Evolutionary conservation across 2,888 invertebrate species (phyloP).

Genomic region (Cephus runcator): DNA sequence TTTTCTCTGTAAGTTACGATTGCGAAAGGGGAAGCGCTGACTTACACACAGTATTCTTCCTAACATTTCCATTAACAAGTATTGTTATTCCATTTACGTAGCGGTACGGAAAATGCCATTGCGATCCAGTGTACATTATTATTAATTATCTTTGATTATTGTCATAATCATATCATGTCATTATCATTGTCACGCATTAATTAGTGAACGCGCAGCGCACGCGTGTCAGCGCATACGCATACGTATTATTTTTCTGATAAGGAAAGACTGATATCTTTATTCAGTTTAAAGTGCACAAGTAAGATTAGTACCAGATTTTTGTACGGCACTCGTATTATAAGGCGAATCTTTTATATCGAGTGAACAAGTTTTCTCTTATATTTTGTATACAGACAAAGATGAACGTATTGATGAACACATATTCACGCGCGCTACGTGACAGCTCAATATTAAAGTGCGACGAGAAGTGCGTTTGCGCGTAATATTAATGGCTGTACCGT

Average conservation of each 20-base stretch:
- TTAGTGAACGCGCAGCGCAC: not conserved
- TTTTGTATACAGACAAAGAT: slow-evolving; percentile 10
- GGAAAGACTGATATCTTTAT: slow-evolving; percentile 26
- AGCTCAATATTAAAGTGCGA: slow-evolving; percentile 15
- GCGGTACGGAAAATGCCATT: not conserved
- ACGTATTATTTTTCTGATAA: slow-evolving; percentile 17
- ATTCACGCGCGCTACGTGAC: slow-evolving; percentile 23
- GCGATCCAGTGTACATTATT: not conserved
- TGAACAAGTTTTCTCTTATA: not conserved
- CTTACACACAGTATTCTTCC: slow-evolving; percentile 19
- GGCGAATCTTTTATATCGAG: slow-evolving; percentile 19
- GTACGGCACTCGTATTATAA: slow-evolving; percentile 20
- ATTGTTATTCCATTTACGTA: slow-evolving; percentile 8
- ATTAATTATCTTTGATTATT: not conserved
- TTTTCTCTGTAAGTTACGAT: not conserved
- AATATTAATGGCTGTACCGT: slow-evolving; percentile 6
- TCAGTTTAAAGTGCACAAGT: slow-evolving; percentile 30
- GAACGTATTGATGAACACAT: slow-evolving; percentile 23
- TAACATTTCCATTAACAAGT: slow-evolving; percentile 22
- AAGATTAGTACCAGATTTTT: slow-evolving; percentile 17
- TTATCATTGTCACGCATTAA: not conserved
- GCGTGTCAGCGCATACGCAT: not conserved
- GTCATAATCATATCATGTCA: not conserved
- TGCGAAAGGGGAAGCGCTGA: slow-evolving; percentile 7
- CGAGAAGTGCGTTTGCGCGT: slow-evolving; percentile 5